These are phyloP conservation scores for Papio anubis DNA, from an alignment of 2,113 vertebrate species.

Conservation along the genomic window DNA sequence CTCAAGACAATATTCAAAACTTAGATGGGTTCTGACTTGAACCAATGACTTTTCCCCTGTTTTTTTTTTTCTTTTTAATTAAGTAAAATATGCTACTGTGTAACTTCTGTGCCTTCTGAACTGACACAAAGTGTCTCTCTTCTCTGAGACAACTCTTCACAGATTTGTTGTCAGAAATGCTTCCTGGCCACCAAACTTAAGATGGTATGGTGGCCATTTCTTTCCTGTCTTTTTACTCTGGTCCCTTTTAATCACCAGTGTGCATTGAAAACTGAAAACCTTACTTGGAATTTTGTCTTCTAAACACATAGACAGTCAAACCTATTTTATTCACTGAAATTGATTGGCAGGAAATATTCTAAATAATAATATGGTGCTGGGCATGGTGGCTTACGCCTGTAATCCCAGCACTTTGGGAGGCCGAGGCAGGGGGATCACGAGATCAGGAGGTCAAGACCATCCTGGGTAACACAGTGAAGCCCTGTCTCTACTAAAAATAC, in stretches of 20 bases:
- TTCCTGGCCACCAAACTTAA: conserved; percentile 8
- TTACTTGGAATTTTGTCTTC: conserved; percentile 16
- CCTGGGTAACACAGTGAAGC: too few relatives aligned
- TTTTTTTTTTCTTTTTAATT: neutral
- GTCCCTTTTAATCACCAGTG: neutral
- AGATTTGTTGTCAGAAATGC: conserved; percentile 29
- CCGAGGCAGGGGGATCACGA: too few relatives aligned
- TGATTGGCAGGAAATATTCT: neutral
- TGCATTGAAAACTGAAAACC: neutral
- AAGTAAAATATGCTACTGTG: neutral
- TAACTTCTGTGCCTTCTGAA: conserved; percentile 27
- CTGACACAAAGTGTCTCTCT: neutral
- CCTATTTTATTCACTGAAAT: conserved; percentile 18
- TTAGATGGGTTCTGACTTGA: neutral
- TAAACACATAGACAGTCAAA: neutral
- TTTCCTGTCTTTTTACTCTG: neutral
- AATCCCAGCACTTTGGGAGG: too few relatives aligned
- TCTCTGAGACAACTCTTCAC: neutral
- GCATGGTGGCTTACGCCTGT: too few relatives aligned
- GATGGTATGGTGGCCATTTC: neutral
- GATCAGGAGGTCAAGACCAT: too few relatives aligned
- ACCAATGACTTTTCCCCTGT: neutral
- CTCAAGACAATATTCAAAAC: neutral
- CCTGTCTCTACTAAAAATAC: too few relatives aligned
- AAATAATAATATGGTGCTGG: neutral